Conservation (phyloP, 2,888 invertebrate genomes). For the Buathra laborator region DNA sequence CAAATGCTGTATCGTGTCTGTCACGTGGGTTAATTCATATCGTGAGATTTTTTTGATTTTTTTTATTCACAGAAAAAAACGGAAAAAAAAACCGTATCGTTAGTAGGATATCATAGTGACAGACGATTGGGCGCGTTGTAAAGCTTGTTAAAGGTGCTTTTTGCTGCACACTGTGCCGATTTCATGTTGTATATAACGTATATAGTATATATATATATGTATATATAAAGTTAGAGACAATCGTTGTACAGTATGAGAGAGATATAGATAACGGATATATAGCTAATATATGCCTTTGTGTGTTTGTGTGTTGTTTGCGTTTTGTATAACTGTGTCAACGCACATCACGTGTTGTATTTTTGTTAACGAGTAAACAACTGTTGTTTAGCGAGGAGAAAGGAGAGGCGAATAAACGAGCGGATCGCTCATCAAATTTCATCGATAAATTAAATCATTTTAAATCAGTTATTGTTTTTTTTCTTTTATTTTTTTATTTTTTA, state of each 20-base stretch:
- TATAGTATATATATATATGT: conserved; percentile 47
- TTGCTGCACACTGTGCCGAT: conserved; percentile 81
- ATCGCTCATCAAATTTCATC: neutral
- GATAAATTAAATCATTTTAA: neutral
- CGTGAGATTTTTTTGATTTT: conserved; percentile 32
- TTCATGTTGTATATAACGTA: conserved; percentile 65
- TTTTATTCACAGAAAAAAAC: conserved; percentile 12
- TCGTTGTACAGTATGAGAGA: conserved; percentile 74
- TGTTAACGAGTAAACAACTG: conserved; percentile 6
- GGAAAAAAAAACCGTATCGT: conserved; percentile 38
- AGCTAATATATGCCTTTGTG: conserved; percentile 37
- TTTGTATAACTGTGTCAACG: conserved; percentile 12
- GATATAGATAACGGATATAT: conserved; percentile 59
- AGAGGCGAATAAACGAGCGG: conserved; percentile 12
- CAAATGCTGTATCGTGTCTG: conserved; percentile 59
- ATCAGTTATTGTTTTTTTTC: neutral
- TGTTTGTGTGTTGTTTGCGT: conserved; percentile 40
- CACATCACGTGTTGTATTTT: conserved; percentile 46
- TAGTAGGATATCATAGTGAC: conserved; percentile 61
- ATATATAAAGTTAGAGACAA: conserved; percentile 67
- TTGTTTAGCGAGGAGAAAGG: conserved; percentile 17
- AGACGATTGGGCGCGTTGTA: conserved; percentile 70
- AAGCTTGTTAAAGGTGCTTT: conserved; percentile 70
- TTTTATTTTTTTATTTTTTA: no score
- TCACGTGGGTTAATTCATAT: conserved; percentile 42